Percentiles rank a stretch among this genome's conserved stretches.
These are phyloP conservation scores for Gallirallus australis DNA, from an alignment of 2,797 vertebrate genomes.

Conservation along the genomic window DNA sequence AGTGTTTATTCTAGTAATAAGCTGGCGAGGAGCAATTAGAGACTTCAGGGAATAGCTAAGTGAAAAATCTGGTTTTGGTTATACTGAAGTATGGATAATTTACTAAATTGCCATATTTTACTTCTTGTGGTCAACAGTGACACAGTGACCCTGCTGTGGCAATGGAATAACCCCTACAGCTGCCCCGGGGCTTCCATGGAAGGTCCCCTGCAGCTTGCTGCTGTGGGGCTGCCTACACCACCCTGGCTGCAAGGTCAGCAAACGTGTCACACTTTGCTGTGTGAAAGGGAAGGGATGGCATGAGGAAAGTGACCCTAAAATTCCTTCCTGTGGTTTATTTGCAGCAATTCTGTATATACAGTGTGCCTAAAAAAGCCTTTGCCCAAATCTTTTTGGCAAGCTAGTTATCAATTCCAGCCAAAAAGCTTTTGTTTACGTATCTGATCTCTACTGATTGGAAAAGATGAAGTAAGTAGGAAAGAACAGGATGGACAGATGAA, in stretches of 20 bases:
- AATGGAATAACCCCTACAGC: background rate
- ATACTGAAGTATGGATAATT: background rate
- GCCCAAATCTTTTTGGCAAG: background rate
- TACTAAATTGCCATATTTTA: background rate
- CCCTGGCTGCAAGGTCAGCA: background rate
- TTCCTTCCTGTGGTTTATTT: background rate
- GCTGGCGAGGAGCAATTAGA: constrained; percentile 22
- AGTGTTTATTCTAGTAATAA: constrained; percentile 52
- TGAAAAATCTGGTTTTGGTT: constrained; percentile 37
- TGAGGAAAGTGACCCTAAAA: background rate
- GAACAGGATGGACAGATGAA: constrained; percentile 17
- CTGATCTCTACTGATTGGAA: constrained; percentile 46
- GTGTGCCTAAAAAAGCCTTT: background rate
- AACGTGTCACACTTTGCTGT: background rate
- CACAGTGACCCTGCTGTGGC: constrained; percentile 10
- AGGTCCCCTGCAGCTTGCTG: background rate
- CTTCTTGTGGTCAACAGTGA: constrained; percentile 10
- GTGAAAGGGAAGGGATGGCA: background rate
- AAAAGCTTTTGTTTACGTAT: constrained; percentile 2
- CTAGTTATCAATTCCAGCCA: constrained; percentile 22
- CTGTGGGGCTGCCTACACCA: background rate
- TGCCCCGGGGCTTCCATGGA: background rate
- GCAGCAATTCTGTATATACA: background rate
- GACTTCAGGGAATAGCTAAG: constrained; percentile 22
- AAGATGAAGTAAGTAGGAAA: constrained; percentile 53